Percentiles rank a stretch among this genome's conserved stretches.
These are phyloP conservation scores for Mus spretus DNA, from an alignment of 2,797 vertebrate genomes.

Conservation along the genomic window DNA sequence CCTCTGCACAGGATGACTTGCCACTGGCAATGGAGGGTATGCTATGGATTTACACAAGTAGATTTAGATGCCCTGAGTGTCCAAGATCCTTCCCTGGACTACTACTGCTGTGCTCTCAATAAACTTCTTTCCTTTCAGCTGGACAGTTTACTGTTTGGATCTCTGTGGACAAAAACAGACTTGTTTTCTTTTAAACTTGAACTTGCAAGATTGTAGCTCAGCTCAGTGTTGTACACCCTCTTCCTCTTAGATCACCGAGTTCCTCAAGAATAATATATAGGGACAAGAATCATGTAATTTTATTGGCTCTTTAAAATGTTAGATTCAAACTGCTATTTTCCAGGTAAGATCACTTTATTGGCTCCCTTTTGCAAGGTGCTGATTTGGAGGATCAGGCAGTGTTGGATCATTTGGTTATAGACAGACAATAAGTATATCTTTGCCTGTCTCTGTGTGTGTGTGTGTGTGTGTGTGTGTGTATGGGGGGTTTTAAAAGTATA, in stretches of 20 bases:
- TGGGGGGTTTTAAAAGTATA: neutral
- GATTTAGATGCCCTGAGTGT: neutral
- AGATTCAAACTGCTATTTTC: conserved; percentile 68
- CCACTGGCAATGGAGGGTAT: neutral
- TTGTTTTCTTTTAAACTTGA: conserved; percentile 58
- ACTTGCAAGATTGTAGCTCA: neutral
- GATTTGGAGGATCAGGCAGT: conserved; percentile 4
- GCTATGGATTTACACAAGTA: neutral
- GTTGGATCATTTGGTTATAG: conserved; percentile 28
- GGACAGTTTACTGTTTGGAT: conserved; percentile 14
- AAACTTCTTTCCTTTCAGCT: conserved; percentile 44
- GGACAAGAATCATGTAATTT: conserved; percentile 30
- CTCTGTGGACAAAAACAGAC: conserved; percentile 5
- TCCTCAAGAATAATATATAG: neutral
- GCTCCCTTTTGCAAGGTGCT: conserved; percentile 13
- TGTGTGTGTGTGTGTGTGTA: neutral
- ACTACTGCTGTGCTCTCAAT: neutral
- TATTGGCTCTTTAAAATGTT: conserved; percentile 47
- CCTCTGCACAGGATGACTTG: neutral
- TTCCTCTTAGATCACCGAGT: neutral
- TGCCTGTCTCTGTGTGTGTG: neutral
- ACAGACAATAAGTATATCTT: conserved; percentile 45
- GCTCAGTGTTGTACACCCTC: neutral
- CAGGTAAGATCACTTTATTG: conserved; percentile 62
- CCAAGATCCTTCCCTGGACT: neutral